Evolutionary conservation across 1,140 invertebrate species (phyloP).

Genomic region (Ladona fulva): DNA sequence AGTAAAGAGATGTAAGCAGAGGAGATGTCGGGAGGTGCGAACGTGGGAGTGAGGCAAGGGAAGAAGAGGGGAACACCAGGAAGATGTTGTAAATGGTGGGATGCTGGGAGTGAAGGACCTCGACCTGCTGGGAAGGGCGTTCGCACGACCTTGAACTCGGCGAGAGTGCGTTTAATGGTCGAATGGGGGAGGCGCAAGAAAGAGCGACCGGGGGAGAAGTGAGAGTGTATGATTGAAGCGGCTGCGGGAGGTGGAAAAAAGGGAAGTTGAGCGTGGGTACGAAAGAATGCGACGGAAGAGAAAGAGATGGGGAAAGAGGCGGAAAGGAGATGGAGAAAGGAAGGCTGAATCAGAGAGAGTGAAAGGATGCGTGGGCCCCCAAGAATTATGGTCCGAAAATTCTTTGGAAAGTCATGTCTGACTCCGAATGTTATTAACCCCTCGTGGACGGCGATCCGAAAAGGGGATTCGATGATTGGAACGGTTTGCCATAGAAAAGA

Average conservation of each 20-base stretch:
- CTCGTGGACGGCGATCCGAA: too few relatives aligned
- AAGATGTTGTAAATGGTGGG: neutral
- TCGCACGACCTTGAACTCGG: neutral
- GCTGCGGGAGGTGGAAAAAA: too few relatives aligned
- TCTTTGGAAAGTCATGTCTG: too few relatives aligned
- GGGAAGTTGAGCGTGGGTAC: neutral
- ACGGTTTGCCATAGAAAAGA: too few relatives aligned
- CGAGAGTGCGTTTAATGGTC: neutral
- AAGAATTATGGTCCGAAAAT: too few relatives aligned
- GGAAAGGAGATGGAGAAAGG: neutral
- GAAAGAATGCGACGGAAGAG: neutral
- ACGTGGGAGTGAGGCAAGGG: neutral
- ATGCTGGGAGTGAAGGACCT: neutral
- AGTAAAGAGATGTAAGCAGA: neutral
- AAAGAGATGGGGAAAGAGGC: neutral
- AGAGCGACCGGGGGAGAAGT: too few relatives aligned
- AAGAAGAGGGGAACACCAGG: neutral
- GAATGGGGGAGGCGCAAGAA: neutral
- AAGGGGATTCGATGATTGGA: too few relatives aligned
- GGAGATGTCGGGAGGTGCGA: neutral
- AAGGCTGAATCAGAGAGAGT: too few relatives aligned
- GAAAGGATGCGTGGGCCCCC: too few relatives aligned
- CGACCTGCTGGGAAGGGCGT: neutral
- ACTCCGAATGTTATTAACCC: too few relatives aligned
- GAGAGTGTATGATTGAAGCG: neutral